Base-by-base conservation (phyloP, 2,888 invertebrate species). In the Heliconius ismenius region DNA sequence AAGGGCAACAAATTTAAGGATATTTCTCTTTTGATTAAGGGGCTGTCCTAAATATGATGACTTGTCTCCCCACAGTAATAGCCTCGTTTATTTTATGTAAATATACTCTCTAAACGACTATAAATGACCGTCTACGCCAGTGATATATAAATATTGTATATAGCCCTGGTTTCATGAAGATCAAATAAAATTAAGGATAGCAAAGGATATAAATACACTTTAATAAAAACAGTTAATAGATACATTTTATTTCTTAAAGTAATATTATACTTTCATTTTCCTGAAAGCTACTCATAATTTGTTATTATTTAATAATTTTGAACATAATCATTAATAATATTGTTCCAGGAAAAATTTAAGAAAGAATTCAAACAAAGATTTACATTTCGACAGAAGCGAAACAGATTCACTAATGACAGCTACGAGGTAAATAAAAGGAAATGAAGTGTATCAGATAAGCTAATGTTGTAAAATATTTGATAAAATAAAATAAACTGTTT, bases 361-460 rank as follows among this genome's bases (percentile, higher is more conserved):
- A 95, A 96, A 73, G 97, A 97, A 89, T 97, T 97, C 84, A 96
- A 96, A 83, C 96, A 96, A 84, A 95, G 96, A 9, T 96, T 96
- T 82, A 95, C 96, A 3, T 95, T 95, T 78, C 95, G 95, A 68
- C 92, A 90, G 80, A 92, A 91, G 76, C 86, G 88, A n/a, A 92
- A 85, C 75, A 85, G 91, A 89, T 91, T 89, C 77, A 86, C 86
- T 15, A 92, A 92, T 81, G 94, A 94, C 78, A 94, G 94, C 83
- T 94, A 92, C 80, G 94, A 94, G 89, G 93, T 93, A 87, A 84
- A 84, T 80, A 79, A 72, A 72, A 43, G 64, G 28, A 49, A 26
- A 2, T 36, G 18, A 15, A 10, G 68, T 49, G n/a, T 72, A 24
- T 24, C n/a, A 54, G 43, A 58, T 49, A 63, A 4, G 2, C 9